Evolutionary conservation across 2,113 vertebrate species (phyloP).

Genomic region (Terrapene triunguis): DNA sequence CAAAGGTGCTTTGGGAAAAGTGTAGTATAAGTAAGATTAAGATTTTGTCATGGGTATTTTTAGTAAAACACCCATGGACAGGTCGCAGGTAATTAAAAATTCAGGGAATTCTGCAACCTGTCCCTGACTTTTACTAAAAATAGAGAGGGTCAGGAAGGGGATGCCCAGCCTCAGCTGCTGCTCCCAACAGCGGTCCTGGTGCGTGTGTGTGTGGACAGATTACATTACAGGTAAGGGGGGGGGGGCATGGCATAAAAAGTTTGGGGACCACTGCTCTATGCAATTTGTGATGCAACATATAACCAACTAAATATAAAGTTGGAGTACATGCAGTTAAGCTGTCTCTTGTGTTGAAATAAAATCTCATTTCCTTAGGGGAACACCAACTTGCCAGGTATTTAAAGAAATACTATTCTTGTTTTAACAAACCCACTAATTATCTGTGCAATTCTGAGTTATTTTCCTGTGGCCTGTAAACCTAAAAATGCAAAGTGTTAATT

Average conservation of each 20-base stretch:
- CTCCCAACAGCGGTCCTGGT: no score
- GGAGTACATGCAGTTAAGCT: background rate
- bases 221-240: no score
- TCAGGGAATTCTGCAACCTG: no score
- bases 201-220: no score
- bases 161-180: no score
- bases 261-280: background rate
- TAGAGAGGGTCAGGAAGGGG: no score
- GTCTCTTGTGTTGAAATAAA: background rate
- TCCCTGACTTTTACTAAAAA: no score
- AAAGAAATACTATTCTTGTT: background rate
- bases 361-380: background rate
- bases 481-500: background rate
- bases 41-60: no score
- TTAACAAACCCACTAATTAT: background rate
- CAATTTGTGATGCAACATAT: background rate
- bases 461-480: background rate
- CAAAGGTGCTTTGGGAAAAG: background rate
- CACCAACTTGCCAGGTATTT: background rate
- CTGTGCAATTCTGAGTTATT: background rate
- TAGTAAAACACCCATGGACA: no score
- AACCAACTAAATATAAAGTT: background rate
- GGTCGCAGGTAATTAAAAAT: no score
- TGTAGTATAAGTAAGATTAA: background rate
- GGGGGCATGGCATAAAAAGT: no score